Conservation (phyloP, 2,113 vertebrate genomes). For the Dicrurus megarhynchus region DNA sequence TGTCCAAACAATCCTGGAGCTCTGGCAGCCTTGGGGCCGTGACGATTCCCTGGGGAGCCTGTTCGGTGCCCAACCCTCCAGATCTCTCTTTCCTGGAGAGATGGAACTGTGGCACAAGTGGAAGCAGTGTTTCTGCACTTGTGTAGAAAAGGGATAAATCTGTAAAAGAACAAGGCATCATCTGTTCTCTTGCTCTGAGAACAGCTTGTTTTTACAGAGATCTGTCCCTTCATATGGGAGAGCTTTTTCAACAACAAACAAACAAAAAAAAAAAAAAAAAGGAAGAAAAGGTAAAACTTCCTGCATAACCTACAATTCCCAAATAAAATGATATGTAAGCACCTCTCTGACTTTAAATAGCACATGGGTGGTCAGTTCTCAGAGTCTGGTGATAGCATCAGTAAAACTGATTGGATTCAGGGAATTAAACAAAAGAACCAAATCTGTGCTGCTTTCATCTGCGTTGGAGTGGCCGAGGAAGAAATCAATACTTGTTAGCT, state of each 20-base stretch:
- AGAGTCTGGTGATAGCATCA: background rate
- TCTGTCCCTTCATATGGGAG: background rate
- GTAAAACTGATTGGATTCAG: background rate
- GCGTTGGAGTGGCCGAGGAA: background rate
- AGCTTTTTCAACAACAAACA: background rate
- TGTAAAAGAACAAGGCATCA: background rate
- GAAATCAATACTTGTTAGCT: constrained; percentile 49
- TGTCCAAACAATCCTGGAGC: background rate
- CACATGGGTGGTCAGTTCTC: background rate
- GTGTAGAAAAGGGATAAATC: background rate
- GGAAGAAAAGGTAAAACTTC: background rate
- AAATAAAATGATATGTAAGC: background rate
- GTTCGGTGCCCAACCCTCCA: background rate
- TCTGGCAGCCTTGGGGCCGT: background rate
- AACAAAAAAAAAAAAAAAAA: too few relatives aligned
- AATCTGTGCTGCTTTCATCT: constrained; percentile 27
- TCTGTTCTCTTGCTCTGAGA: constrained; percentile 24
- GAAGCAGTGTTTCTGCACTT: background rate
- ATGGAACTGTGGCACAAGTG: background rate
- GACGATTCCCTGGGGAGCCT: background rate
- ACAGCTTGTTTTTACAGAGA: constrained; percentile 38
- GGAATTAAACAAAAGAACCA: constrained; percentile 2
- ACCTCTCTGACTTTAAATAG: constrained; percentile 32
- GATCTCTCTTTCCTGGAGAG: background rate
- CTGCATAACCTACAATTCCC: background rate